Evolutionary conservation across 2,888 invertebrate species (phyloP).

Genomic region (Matsumyia berberina): DNA sequence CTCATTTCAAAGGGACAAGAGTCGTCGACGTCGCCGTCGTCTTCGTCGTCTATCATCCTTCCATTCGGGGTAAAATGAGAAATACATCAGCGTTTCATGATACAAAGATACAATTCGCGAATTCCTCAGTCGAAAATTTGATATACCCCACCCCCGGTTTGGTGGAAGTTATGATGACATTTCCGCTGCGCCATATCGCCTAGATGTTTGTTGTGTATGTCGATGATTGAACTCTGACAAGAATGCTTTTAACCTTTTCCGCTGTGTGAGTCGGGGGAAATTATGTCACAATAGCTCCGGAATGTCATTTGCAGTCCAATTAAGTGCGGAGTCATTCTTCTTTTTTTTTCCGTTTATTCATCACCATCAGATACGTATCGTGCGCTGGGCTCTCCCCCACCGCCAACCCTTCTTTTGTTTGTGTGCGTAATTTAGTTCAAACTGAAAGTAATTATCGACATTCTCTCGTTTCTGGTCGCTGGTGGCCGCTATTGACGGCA

Average conservation of each 20-base stretch:
- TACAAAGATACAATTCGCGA: constrained; percentile 37
- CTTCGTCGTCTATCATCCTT: neutral
- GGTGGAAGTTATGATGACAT: constrained; percentile 11
- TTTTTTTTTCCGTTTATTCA: too few species aligned
- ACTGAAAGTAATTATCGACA: constrained; percentile 31
- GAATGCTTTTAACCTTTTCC: constrained; percentile 48
- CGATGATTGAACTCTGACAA: constrained; percentile 20
- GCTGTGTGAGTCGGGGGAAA: constrained; percentile 2
- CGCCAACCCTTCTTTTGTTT: neutral
- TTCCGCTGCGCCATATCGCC: neutral
- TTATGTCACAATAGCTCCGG: constrained; percentile 41
- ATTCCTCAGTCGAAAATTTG: constrained; percentile 36
- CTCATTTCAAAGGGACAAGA: constrained; percentile 23
- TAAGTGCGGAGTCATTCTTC: constrained; percentile 16
- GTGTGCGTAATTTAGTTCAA: constrained; percentile 45
- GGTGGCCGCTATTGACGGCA: constrained; percentile 6
- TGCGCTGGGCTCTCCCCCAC: neutral
- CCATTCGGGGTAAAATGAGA: neutral
- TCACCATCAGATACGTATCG: neutral
- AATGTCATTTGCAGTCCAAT: constrained; percentile 61
- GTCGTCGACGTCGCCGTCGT: neutral
- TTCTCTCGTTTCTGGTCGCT: constrained; percentile 8
- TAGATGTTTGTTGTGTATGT: neutral
- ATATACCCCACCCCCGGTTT: constrained; percentile 12
- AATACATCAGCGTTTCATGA: neutral